Conservation (phyloP, 2,113 vertebrate species). For the Ammodytes marinus region DNA sequence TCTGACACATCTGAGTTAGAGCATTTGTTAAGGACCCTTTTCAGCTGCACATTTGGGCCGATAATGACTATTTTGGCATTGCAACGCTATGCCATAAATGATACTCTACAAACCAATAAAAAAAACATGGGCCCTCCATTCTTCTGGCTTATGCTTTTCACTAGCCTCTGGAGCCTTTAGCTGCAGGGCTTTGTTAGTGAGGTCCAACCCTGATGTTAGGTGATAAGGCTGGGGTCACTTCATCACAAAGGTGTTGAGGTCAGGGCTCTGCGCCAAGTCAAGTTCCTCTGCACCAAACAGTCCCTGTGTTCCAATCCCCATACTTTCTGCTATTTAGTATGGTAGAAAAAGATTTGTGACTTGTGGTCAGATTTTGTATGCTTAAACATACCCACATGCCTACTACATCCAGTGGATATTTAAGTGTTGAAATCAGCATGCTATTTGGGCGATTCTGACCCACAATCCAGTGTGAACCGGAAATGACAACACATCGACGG, state of each 20-base stretch:
- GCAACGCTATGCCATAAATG: background rate
- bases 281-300: background rate
- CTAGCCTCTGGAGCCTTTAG: background rate
- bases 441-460: too few relatives aligned
- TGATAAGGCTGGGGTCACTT: background rate
- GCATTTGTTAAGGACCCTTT: background rate
- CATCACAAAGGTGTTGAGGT: background rate
- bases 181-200: background rate
- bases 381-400: too few relatives aligned
- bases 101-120: background rate
- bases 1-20: too few relatives aligned
- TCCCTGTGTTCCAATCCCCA: too few relatives aligned
- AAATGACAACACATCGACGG: too few relatives aligned
- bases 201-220: background rate
- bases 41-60: background rate
- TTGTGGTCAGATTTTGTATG: too few relatives aligned
- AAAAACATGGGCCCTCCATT: background rate
- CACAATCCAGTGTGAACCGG: too few relatives aligned
- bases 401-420: too few relatives aligned
- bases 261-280: background rate
- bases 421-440: too few relatives aligned
- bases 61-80: slow-evolving; percentile 4
- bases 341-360: too few relatives aligned
- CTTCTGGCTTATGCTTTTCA: background rate
- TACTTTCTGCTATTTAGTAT: too few relatives aligned